These are phyloP conservation scores for Oreonectes daqikongensis DNA, from an alignment of 2,797 vertebrate genomes.

Conservation along the genomic window DNA sequence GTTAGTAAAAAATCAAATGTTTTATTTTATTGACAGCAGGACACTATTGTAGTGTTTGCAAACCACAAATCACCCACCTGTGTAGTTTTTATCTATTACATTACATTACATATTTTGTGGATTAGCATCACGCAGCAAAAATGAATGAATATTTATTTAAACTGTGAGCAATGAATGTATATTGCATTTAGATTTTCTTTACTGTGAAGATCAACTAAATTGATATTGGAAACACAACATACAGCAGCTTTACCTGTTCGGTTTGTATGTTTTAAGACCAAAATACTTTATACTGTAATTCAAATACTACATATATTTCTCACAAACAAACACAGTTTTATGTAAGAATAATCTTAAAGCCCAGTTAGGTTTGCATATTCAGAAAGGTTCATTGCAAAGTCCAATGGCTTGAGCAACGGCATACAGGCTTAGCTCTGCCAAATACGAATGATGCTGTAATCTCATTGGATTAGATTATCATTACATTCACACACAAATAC, in stretches of 20 bases:
- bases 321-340: background rate
- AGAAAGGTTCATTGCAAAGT: background rate
- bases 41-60: background rate
- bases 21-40: background rate
- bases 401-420: slow-evolving; percentile 14
- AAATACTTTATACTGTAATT: too few relatives aligned
- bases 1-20: background rate
- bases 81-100: background rate
- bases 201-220: background rate
- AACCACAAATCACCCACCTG: too few relatives aligned
- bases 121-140: background rate
- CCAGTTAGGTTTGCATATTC: background rate
- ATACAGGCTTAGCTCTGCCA: background rate
- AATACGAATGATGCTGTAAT: slow-evolving; percentile 62
- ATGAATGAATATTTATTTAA: background rate
- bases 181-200: background rate
- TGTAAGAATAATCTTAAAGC: background rate
- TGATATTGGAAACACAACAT: background rate
- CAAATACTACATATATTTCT: too few relatives aligned
- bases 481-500: slow-evolving; percentile 53
- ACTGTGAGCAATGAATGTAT: background rate
- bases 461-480: slow-evolving; percentile 64
- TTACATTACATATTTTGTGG: background rate
- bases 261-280: too few relatives aligned
- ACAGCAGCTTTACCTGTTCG: too few relatives aligned